phyloP scores from a whole-genome alignment of 2,888 invertebrate species.

The Xanthorhoe spadicearia region DNA sequence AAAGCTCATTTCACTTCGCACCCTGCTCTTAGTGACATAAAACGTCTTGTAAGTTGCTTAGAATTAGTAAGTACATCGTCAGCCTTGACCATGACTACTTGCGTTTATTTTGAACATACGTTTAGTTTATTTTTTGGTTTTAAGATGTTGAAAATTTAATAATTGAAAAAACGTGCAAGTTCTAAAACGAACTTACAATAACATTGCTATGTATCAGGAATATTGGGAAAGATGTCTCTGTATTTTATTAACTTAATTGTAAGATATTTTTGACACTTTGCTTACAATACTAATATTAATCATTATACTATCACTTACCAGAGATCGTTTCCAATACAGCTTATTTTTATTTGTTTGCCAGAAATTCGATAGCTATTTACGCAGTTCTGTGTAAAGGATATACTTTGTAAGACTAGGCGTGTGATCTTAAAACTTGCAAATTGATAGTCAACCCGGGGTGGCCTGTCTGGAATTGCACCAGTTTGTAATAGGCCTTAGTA shows the following conservation, averaged over 20 bases:
- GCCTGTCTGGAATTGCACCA: constrained; percentile 53
- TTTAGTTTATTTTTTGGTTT: no score
- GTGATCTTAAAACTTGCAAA: constrained; percentile 61
- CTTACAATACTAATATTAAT: no score
- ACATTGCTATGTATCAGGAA: no score
- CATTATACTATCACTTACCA: background rate
- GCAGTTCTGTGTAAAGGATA: constrained; percentile 37
- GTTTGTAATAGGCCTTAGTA: constrained; percentile 44
- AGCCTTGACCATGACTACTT: constrained; percentile 19
- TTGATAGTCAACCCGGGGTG: constrained; percentile 58
- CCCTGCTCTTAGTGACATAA: background rate
- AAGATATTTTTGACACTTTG: no score
- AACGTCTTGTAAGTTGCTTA: background rate
- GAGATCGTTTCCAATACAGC: no score
- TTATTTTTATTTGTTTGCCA: background rate
- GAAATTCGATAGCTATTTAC: constrained; percentile 40
- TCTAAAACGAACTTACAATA: no score
- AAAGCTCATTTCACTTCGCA: background rate
- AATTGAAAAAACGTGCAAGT: no score
- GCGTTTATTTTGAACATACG: no score
- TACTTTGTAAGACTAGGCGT: constrained; percentile 55
- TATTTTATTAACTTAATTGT: no score
- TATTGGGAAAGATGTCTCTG: no score
- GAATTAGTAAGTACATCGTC: background rate
- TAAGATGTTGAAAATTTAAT: no score